Base-by-base conservation (phyloP, 2,113 vertebrate genomes). In the Bufo gargarizans region DNA sequence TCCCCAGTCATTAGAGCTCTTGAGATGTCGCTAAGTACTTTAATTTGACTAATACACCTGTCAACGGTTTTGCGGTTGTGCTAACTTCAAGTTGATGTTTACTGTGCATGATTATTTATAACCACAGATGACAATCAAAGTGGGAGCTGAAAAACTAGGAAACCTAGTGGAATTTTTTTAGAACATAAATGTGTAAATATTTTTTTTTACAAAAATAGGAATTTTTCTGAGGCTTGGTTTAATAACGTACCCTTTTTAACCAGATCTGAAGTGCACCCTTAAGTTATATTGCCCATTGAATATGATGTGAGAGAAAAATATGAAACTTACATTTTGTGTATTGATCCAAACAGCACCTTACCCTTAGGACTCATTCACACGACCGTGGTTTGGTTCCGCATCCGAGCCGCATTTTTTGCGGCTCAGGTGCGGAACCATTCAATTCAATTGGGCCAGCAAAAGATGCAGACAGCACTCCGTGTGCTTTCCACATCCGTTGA, bases 21-120 rank as follows among this genome's bases (percentile, higher is more conserved):
- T 77, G 80, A 86, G 85, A 86, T 86, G 85, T 86, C 49, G 58
- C 85, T 79, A 79, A 86, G 72, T 86, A 86, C 58, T 86, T 79
- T 86, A 69, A 86, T 86, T 86, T 86, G 85, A 86, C 85, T 86
- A 86, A 86, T 86, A 86, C 77, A 86, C 85, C 85, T 86, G 85
- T 86, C 85, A 86, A 80, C 61, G n/a, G 61, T 77, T 86, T 86
- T 86, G 77, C 19, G 61, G 47, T 50, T 86, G 76, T 58, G 55
- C 85, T 67, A 79, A 86, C 76, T 77, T 77, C 59, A 55, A 63
- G 85, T 86, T 86, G 61, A 86, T 86, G 77, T 86, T 86, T 86
- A 77, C 85, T 56, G n/a, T 80, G 76, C n/a, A 56, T 65, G 74
- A 86, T 86, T 77, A 86, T 63, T 85, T 55, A 71, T 85, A 85